Evolutionary conservation across 1,140 invertebrate species (phyloP).

Genomic region (Acromyrmex echinatior): DNA sequence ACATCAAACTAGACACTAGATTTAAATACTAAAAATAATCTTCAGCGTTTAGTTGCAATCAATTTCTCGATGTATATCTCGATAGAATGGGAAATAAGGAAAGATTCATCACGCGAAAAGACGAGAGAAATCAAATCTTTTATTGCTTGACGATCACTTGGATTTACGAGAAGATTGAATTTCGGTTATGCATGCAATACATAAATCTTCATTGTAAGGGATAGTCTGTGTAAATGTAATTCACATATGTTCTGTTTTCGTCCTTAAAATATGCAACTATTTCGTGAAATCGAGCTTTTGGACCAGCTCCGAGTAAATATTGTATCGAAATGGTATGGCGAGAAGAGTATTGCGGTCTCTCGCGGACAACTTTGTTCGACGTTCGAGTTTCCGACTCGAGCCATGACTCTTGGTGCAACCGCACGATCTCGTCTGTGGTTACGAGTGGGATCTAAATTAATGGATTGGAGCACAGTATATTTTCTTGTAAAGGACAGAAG

Average conservation of each 20-base stretch:
- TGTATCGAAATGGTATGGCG: conserved; percentile 52
- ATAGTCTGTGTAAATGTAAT: conserved; percentile 20
- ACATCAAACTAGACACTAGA: no score
- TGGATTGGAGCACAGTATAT: conserved; percentile 71
- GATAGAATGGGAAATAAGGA: neutral
- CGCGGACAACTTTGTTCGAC: conserved; percentile 60
- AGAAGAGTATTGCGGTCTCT: conserved; percentile 62
- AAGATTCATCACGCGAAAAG: neutral
- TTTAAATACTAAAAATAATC: neutral
- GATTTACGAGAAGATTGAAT: conserved; percentile 12
- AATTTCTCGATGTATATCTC: neutral
- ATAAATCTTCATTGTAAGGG: conserved; percentile 24
- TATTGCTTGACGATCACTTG: conserved; percentile 24
- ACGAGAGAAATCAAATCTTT: conserved; percentile 2
- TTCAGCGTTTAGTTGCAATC: neutral
- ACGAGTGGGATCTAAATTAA: conserved; percentile 74
- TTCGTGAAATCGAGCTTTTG: conserved; percentile 45
- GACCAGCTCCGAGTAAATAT: conserved; percentile 52
- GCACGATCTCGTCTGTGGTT: conserved; percentile 75
- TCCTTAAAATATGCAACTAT: conserved; percentile 59
- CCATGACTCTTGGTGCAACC: conserved; percentile 73
- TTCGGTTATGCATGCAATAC: neutral
- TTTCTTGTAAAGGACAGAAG: conserved; percentile 44
- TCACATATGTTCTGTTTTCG: conserved; percentile 25
- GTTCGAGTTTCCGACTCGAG: conserved; percentile 71